Base-by-base conservation (phyloP, 1,140 invertebrate species). In the Piezodorus guildinii region DNA sequence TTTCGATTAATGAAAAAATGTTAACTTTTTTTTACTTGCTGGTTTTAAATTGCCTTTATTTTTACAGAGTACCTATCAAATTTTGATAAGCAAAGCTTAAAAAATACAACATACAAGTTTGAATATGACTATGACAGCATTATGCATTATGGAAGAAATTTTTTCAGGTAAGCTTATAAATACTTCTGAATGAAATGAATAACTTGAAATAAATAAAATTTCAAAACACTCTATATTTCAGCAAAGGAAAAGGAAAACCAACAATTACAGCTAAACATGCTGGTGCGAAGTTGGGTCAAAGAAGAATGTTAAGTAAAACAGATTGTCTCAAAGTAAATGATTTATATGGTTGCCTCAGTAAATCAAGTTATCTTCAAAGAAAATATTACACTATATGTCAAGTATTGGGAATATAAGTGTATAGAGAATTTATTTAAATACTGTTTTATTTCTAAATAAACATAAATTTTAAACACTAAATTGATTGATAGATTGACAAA, bases 121-220 rank as follows among this genome's bases (percentile, higher is more conserved):
- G 81, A 84, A 65, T 87, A 87, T 68, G 85, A 87, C 69, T 86
- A 83, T 69, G 79, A 84, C 61, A 85, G 83, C 39, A 84, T 87
- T 44, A 86, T 87, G 85, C 85, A 87, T 70, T 87, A 87, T 68
- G 85, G 85, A 4, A 77, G 75, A 63, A 76, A 78, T 39, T 79
- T 77, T 68, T 79, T 79, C 71, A 79, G 77, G 77, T 78, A 69
- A 25, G 52, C 14, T 23, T 14, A 56, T 56, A 1, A 27, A 56
- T 56, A 25, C 21, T 56, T 27, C 4, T 19, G 6, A 49, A 17
- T 49, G 12, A 49, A 49, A 17, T 10, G 14, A 49, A 49, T 49
- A 39, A 39, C 6, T 39, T 60, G 8, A 60, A 34, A 16, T 1
- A 43, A 17, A 44, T 21, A 9, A 17, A 60, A 62, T 30, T 30